These are phyloP conservation scores for Apodemia zela DNA, from an alignment of 2,888 invertebrate species.

Conservation along the genomic window DNA sequence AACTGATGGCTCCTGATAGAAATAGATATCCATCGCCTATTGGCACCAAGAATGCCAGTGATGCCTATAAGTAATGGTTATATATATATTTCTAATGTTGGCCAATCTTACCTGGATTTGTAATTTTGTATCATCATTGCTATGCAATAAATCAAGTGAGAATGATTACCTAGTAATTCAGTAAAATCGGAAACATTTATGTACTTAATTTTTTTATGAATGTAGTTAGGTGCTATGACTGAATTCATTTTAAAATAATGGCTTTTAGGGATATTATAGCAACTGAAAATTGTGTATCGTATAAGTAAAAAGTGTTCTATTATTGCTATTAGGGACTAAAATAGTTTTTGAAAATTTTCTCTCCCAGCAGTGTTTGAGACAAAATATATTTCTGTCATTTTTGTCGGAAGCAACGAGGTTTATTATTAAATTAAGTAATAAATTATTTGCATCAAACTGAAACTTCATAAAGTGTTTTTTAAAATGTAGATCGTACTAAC, in stretches of 20 bases:
- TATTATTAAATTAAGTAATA: conserved; percentile 6
- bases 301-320: conserved; percentile 6
- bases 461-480: conserved; percentile 46
- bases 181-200: too few species aligned
- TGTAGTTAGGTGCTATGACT: conserved; percentile 3
- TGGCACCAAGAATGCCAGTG: too few species aligned
- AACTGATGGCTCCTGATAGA: too few species aligned
- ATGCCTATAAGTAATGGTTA: too few species aligned
- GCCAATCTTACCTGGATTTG: too few species aligned
- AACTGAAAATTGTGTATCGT: neutral
- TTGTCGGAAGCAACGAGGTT: conserved; percentile 13
- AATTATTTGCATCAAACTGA: neutral
- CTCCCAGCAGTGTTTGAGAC: conserved; percentile 7
- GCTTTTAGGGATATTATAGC: conserved; percentile 16
- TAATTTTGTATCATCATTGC: too few species aligned
- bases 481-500: conserved; percentile 60
- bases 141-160: too few species aligned
- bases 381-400: conserved; percentile 3
- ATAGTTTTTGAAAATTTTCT: conserved; percentile 10
- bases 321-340: conserved; percentile 1
- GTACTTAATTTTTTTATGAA: neutral
- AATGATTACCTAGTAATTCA: too few species aligned
- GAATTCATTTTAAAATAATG: neutral
- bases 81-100: too few species aligned
- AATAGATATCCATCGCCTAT: too few species aligned